Base-by-base conservation (phyloP, 2,888 invertebrate species). In the Portevinia maculata region DNA sequence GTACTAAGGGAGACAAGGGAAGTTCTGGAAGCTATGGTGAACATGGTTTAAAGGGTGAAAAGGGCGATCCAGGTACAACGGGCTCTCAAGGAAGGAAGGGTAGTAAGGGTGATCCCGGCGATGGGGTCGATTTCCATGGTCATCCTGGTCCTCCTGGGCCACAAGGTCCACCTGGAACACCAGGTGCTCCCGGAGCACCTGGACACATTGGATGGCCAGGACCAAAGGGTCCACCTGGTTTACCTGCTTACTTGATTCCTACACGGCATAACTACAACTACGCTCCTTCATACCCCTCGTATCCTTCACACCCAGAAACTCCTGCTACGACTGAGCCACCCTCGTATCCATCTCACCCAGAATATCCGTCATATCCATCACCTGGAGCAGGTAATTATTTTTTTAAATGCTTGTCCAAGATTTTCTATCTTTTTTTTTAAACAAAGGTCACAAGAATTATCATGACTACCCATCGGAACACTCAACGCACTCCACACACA, bases 81-180 rank as follows among this genome's bases (percentile, higher is more conserved):
- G 76, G 76, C 7, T 2, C 21, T 2, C 5, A 11, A 3, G 74
- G 74, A 3, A 0, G 1, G 6, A 57, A 57, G 15, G 75, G 75
- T 11, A 34, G 17, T 19, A 46, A 50, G 9, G 78, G 78, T 1
- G 21, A 37, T 28, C 17, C 30, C 4, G 60, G 75, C 8, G 2
- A 1, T 2, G 59, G n/a, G n/a, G n/a, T n/a, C n/a, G n/a, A n/a
- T n/a, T n/a, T n/a, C n/a, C n/a, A 52, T 8, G 65, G 71, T 0
- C 89, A 92, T 0, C 94, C 94, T 0, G 95, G 95, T 6, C 92
- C 90, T 75, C 37, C 34, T 0, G 79, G 79, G 0, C 37, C 11
- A 37, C 17, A 21, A 3, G 67, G 75, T 0, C 30, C 11, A 19
- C 30, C 67, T 3, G 83, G 83, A 50, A 30, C 21, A 13, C 39